Evolutionary conservation across 2,113 vertebrate species (phyloP).

Genomic region (Cettia cetti): DNA sequence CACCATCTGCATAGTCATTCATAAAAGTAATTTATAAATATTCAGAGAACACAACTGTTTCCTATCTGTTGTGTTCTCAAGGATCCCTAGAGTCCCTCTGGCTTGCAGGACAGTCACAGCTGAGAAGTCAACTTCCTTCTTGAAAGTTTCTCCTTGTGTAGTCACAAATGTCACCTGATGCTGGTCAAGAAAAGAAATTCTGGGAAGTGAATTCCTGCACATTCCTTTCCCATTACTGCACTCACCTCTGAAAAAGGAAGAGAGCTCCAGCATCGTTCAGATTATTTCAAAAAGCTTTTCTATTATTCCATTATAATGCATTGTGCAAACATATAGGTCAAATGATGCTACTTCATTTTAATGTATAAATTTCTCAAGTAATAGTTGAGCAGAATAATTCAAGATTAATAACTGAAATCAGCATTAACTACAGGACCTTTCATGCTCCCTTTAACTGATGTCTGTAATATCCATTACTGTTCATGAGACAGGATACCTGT

Average conservation of each 20-base stretch:
- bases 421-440: background rate
- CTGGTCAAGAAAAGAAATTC: background rate
- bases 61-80: background rate
- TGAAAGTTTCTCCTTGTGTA: background rate
- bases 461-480: background rate
- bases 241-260: background rate
- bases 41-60: background rate
- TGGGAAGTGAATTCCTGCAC: background rate
- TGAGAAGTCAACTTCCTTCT: background rate
- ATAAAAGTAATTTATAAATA: background rate
- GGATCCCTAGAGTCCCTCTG: background rate
- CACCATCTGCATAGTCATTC: background rate
- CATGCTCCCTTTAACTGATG: background rate
- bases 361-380: background rate
- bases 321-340: background rate
- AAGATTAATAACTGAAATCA: slow-evolving; percentile 10
- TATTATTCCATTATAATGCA: background rate
- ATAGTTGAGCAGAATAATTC: background rate
- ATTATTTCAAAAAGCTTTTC: background rate
- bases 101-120: background rate
- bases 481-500: background rate
- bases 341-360: background rate
- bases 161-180: background rate
- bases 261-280: background rate
- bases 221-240: background rate